phyloP scores from a whole-genome alignment of 2,888 invertebrate genomes.

The Cryptus armator region DNA sequence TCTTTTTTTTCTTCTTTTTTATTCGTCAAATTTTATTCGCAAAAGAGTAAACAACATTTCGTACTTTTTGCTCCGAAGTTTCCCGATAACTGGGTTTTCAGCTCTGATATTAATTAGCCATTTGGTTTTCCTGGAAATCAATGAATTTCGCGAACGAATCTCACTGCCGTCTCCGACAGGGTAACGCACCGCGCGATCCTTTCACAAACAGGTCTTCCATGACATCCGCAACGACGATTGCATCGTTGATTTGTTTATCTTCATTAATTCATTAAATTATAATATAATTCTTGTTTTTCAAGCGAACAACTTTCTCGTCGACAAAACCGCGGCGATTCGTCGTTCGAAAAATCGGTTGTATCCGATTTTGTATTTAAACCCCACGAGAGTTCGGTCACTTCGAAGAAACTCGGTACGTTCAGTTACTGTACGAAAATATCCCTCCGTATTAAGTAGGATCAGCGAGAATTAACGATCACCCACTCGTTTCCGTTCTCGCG shows the following conservation, averaged over 20 bases:
- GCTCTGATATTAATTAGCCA: no score
- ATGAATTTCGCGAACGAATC: no score
- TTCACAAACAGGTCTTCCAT: no score
- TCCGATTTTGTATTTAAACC: neutral
- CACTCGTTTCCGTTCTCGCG: constrained; percentile 64
- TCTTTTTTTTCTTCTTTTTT: neutral
- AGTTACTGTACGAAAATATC: neutral
- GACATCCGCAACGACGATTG: no score
- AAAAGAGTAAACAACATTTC: neutral
- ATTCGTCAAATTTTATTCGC: neutral
- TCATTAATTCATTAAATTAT: no score
- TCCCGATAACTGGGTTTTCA: neutral
- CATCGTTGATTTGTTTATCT: no score
- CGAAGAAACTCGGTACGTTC: neutral
- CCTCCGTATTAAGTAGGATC: constrained; percentile 27
- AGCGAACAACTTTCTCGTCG: neutral
- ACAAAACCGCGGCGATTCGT: neutral
- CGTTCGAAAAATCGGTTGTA: neutral
- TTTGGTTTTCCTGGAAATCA: no score
- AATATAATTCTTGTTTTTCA: neutral
- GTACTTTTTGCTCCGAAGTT: neutral
- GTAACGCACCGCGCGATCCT: no score
- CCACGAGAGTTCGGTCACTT: neutral
- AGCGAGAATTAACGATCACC: constrained; percentile 60
- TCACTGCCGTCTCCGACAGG: no score